Evolutionary conservation across 2,113 vertebrate species (phyloP).

Genomic region (Pelecanoides urinatrix): DNA sequence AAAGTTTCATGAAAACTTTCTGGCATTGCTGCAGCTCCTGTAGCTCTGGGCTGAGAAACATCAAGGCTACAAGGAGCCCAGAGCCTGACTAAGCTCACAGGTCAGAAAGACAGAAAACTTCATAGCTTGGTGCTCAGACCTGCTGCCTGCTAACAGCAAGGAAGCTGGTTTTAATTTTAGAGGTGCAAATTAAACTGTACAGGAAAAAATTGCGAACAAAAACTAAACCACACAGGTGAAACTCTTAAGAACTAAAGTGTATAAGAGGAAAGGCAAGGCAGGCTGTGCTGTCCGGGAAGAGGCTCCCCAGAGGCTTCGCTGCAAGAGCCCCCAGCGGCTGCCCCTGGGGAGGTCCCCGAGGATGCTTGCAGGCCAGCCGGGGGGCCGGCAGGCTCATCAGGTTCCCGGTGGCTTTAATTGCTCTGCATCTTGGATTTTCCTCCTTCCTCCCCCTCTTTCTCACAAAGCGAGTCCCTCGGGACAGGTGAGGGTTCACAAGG

Average conservation of each 20-base stretch:
- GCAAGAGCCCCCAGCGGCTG: background rate
- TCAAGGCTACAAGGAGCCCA: background rate
- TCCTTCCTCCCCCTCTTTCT: background rate
- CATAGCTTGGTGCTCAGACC: background rate
- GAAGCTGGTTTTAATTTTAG: conserved; percentile 24
- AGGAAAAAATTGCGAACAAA: background rate
- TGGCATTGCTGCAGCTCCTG: background rate
- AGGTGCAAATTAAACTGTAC: conserved; percentile 41
- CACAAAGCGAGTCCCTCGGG: background rate
- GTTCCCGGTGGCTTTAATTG: background rate
- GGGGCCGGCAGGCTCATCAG: background rate
- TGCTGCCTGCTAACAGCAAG: background rate
- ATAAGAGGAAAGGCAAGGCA: background rate
- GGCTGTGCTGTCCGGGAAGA: background rate
- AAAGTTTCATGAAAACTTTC: background rate
- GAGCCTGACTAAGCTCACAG: background rate
- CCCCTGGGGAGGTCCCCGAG: background rate
- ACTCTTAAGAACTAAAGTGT: background rate
- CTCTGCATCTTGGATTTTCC: background rate
- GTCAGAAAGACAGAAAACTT: background rate
- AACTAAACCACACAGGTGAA: background rate
- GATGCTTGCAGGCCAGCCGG: background rate
- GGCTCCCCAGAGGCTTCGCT: background rate
- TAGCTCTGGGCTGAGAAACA: background rate
- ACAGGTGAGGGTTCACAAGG: background rate